Evolutionary conservation across 2,797 vertebrate genomes (phyloP), one percentile per base, ranked within the genome.

Genomic region (Crypturellus tataupa): DNA sequence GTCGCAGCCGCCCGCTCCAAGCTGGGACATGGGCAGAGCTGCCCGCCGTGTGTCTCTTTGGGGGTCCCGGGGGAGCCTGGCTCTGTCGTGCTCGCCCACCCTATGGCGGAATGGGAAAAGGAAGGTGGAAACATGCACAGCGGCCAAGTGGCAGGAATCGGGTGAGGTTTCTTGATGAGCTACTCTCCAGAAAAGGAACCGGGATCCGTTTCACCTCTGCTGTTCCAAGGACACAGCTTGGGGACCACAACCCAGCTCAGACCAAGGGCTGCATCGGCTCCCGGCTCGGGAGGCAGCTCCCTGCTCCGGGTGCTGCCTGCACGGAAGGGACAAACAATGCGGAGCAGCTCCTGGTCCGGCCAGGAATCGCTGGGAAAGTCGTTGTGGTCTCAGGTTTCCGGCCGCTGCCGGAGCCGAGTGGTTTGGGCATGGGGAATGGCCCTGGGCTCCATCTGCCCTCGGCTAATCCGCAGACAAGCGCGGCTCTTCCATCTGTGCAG

Each of bases 381-480:
- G 79, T 77, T 63, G 75, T 37, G 81, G 37, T 73, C 90, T 94
- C 89, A 10, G 21, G 58, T 89, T 80, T 62, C 88, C 53, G 88
- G 69, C 90, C 77, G 39, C 90, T 58, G 82, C 9, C n/a, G 0
- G 85, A 42, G 91, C 71, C 3, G n/a, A 59, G 78, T 24, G 73
- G 65, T 86, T 59, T 49, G 77, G 87, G 94, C 72, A 58, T 70
- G 77, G 73, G 81, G 89, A 92, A 47, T 12, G 70, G 87, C 70
- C 11, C 93, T 93, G 95, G 7, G 0, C 67, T 90, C 96, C 89
- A 84, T 96, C 96, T 96, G 97, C 95, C 96, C 73, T 40, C 5
- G 4, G 12, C 92, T 95, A 92, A 96, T 97, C 95, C 85, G 76
- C 84, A 78, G 95, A 96, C 69, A 68, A 96, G 93, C 83, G 87